Evolutionary conservation across 2,113 vertebrate genomes (phyloP).

Genomic region (Ameiurus melas): DNA sequence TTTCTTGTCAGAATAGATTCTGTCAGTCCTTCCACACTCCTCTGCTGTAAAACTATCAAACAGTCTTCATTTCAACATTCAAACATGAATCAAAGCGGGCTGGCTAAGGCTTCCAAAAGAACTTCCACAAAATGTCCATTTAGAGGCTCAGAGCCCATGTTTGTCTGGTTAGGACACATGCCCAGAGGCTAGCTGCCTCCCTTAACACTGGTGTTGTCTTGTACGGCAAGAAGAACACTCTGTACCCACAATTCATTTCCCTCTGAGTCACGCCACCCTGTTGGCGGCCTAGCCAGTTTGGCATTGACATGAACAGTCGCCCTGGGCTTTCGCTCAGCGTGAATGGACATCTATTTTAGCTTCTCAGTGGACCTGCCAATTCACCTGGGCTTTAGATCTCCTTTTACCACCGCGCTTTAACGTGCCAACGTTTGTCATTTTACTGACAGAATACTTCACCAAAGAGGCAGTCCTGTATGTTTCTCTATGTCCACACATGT

Average conservation of each 20-base stretch:
- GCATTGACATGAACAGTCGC: slow-evolving; percentile 60
- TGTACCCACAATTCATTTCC: slow-evolving; percentile 75
- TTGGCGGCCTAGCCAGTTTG: slow-evolving; percentile 65
- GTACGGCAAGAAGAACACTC: slow-evolving; percentile 64
- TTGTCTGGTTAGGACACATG: slow-evolving; percentile 69
- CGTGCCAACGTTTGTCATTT: slow-evolving; percentile 53
- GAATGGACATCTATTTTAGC: slow-evolving; percentile 67
- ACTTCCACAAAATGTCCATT: slow-evolving; percentile 68
- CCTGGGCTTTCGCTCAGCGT: slow-evolving; percentile 55
- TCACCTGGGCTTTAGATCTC: slow-evolving; percentile 49
- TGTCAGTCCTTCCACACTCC: slow-evolving; percentile 57
- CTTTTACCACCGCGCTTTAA: slow-evolving; percentile 38
- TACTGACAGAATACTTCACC: slow-evolving; percentile 46
- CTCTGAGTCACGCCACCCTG: slow-evolving; percentile 66
- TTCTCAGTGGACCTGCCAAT: slow-evolving; percentile 53
- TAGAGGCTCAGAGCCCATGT: slow-evolving; percentile 64
- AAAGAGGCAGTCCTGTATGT: slow-evolving; percentile 42
- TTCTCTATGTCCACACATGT: slow-evolving; percentile 45
- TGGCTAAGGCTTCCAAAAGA: slow-evolving; percentile 66
- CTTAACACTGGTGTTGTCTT: slow-evolving; percentile 70
- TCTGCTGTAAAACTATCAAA: slow-evolving; percentile 62
- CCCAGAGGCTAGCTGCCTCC: slow-evolving; percentile 63
- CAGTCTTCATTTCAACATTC: slow-evolving; percentile 64
- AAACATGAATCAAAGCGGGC: slow-evolving; percentile 67
- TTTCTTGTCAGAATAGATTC: slow-evolving; percentile 71